phyloP scores from a whole-genome alignment of 2,797 vertebrate genomes.

The Notamacropus eugenii region DNA sequence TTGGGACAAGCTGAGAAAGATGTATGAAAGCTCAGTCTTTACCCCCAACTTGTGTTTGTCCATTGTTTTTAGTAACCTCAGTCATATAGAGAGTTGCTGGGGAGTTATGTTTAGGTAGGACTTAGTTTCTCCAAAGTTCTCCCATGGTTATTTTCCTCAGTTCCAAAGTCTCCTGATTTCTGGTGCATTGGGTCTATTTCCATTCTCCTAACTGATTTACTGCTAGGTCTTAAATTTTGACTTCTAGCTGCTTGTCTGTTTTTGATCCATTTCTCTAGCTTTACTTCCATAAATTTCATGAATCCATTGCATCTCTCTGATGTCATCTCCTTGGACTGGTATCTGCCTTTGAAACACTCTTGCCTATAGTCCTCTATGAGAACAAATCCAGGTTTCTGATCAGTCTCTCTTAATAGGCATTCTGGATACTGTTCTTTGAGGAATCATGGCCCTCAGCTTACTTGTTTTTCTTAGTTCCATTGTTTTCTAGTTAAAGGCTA shows the following conservation, averaged over 20 bases:
- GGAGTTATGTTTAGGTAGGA: not conserved
- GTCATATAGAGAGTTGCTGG: not conserved
- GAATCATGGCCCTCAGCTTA: not conserved
- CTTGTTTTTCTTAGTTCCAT: not conserved
- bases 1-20: not conserved
- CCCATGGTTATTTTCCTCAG: not conserved
- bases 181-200: not conserved
- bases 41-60: not conserved
- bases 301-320: not conserved
- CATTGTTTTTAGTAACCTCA: not conserved
- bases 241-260: not conserved
- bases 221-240: not conserved
- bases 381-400: not conserved
- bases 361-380: not conserved
- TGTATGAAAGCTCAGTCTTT: not conserved
- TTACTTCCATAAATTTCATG: not conserved
- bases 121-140: not conserved
- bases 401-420: not conserved
- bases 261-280: not conserved
- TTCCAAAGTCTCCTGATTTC: not conserved
- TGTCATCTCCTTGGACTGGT: not conserved
- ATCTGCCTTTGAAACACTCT: not conserved
- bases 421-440: not conserved
- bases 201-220: not conserved
- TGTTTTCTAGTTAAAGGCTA: not conserved